Evolutionary conservation across 2,113 vertebrate genomes (phyloP).

Genomic region (Atherinomorus stipes): DNA sequence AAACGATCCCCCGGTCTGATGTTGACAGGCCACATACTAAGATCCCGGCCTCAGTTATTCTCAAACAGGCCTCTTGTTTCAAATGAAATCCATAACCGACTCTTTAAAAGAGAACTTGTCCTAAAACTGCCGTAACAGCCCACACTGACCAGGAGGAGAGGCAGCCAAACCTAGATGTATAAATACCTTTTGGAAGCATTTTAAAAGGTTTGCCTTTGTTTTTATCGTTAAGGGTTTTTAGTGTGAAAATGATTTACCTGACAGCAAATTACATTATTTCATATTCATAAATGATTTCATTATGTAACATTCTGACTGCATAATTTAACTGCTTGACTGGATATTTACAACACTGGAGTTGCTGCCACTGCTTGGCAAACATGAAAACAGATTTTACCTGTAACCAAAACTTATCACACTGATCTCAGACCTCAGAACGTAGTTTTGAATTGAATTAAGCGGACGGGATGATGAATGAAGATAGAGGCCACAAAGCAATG

Average conservation of each 20-base stretch:
- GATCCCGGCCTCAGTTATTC: slow-evolving; percentile 60
- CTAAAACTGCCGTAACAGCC: neutral
- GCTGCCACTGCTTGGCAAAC: slow-evolving; percentile 6
- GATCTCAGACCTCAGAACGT: slow-evolving; percentile 6
- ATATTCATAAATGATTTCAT: slow-evolving; percentile 60
- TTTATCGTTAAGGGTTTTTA: slow-evolving; percentile 11
- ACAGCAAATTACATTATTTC: slow-evolving; percentile 40
- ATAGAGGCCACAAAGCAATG: slow-evolving; percentile 1
- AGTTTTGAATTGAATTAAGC: slow-evolving; percentile 2
- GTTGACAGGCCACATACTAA: slow-evolving; percentile 54
- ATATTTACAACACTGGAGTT: slow-evolving; percentile 36
- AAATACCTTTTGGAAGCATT: slow-evolving; percentile 10
- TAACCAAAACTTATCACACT: neutral
- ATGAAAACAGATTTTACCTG: slow-evolving; percentile 1
- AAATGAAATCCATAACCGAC: slow-evolving; percentile 60
- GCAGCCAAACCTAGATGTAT: slow-evolving; percentile 6
- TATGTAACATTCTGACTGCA: slow-evolving; percentile 38
- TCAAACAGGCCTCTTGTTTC: slow-evolving; percentile 39
- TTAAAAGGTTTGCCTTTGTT: neutral
- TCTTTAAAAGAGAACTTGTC: slow-evolving; percentile 15
- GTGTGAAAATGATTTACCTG: slow-evolving; percentile 39
- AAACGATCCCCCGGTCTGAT: slow-evolving; percentile 66
- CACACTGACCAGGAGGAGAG: neutral
- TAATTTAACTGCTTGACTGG: slow-evolving; percentile 21
- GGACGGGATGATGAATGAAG: neutral